Evolutionary conservation across 35 echinoderm and acorn worm species (phyloP).

Genomic region (Ptychodera flava): DNA sequence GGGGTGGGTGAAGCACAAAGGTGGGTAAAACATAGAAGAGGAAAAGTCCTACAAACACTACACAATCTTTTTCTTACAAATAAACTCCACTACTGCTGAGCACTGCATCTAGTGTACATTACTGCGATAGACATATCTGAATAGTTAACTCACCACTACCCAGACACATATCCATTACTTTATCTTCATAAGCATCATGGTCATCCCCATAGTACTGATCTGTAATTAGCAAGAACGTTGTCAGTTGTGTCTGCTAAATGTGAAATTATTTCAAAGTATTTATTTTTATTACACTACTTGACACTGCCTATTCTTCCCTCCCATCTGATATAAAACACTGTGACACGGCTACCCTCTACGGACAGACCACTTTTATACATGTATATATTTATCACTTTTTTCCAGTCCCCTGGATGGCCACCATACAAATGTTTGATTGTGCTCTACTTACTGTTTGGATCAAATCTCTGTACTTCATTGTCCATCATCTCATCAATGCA

Average conservation of each 20-base stretch:
- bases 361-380: not conserved
- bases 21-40: not conserved
- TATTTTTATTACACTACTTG: too few species aligned
- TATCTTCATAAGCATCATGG: constrained; percentile 60
- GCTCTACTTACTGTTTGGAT: constrained; percentile 59
- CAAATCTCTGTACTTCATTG: constrained; percentile 63
- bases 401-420: too few species aligned
- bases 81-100: not conserved
- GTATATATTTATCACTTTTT: not conserved
- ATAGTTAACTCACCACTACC: not conserved
- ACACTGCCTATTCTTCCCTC: too few species aligned
- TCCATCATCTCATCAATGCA: constrained; percentile 61
- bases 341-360: too few species aligned
- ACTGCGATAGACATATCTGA: not conserved
- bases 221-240: too few species aligned
- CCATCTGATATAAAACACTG: constrained; percentile 43
- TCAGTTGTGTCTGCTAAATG: too few species aligned
- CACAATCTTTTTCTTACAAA: not conserved
- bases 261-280: too few species aligned
- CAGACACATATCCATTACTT: constrained; percentile 24
- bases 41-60: not conserved
- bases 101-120: not conserved
- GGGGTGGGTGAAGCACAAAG: not conserved
- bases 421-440: not conserved
- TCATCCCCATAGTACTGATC: constrained; percentile 79